Conservation (phyloP, 1,140 invertebrate species). For the Orchesella cincta region DNA sequence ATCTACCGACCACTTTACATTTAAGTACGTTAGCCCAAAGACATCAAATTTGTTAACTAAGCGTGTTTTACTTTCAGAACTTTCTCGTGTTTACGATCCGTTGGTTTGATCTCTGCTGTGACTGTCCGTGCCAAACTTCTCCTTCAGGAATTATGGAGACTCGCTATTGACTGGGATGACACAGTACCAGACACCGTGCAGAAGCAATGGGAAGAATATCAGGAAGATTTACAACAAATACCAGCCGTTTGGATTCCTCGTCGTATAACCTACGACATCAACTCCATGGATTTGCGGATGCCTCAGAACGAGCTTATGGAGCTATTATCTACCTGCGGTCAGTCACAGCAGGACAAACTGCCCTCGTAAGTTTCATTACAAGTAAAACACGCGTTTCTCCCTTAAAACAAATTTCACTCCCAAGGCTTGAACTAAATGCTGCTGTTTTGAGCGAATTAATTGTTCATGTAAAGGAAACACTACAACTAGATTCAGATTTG, state of each 20-base stretch:
- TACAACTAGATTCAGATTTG: neutral
- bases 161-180: neutral
- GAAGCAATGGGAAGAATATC: neutral
- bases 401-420: neutral
- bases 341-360: neutral
- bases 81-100: constrained; percentile 30
- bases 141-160: constrained; percentile 2
- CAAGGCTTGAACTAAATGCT: neutral
- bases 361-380: neutral
- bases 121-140: constrained; percentile 30
- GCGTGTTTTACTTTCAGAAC: constrained; percentile 5
- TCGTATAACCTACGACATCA: neutral
- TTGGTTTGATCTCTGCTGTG: constrained; percentile 17
- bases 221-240: neutral
- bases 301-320: neutral
- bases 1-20: neutral
- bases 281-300: neutral
- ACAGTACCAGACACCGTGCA: neutral
- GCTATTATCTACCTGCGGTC: neutral
- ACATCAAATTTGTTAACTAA: neutral
- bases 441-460: neutral
- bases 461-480: neutral
- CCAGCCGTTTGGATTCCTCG: neutral
- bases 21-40: neutral
- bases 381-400: neutral